Evolutionary conservation across 2,113 vertebrate genomes (phyloP).

Genomic region (Cottus gobio): DNA sequence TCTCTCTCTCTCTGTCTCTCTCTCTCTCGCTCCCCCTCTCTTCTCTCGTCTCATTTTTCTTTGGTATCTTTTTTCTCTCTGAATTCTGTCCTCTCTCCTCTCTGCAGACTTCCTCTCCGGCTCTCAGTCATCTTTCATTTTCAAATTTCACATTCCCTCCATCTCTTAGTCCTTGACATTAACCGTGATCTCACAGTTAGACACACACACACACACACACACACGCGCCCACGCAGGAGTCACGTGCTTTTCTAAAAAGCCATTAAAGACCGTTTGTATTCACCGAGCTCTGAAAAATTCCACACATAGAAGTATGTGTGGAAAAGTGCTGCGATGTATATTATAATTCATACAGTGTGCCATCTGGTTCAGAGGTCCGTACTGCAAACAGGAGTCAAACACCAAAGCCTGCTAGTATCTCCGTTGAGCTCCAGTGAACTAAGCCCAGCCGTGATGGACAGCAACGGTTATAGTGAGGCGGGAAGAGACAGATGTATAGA

Average conservation of each 20-base stretch:
- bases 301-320: too few species aligned
- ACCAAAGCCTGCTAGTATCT: conserved; percentile 18
- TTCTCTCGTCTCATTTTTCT: conserved; percentile 56
- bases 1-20: conserved; percentile 42
- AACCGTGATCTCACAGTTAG: conserved; percentile 42
- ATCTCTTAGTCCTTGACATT: conserved; percentile 57
- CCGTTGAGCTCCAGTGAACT: conserved; percentile 24
- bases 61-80: conserved; percentile 63
- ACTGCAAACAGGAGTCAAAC: conserved; percentile 24
- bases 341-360: conserved; percentile 14
- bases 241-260: conserved; percentile 49
- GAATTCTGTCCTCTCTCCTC: conserved; percentile 54
- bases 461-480: conserved; percentile 21
- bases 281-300: not conserved
- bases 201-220: conserved; percentile 21
- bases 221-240: not conserved
- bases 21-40: conserved; percentile 29
- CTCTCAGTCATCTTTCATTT: conserved; percentile 38
- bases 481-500: conserved; percentile 38
- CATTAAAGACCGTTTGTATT: conserved; percentile 44
- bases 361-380: conserved; percentile 34
- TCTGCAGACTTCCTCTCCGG: conserved; percentile 34
- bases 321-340: conserved; percentile 19
- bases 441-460: conserved; percentile 40
- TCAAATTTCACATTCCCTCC: conserved; percentile 46